A percentile compares a stretch with the other conserved stretches of the same genome.
Conservation (phyloP, 2,797 vertebrate species). For the Lophotriccus pileatus region DNA sequence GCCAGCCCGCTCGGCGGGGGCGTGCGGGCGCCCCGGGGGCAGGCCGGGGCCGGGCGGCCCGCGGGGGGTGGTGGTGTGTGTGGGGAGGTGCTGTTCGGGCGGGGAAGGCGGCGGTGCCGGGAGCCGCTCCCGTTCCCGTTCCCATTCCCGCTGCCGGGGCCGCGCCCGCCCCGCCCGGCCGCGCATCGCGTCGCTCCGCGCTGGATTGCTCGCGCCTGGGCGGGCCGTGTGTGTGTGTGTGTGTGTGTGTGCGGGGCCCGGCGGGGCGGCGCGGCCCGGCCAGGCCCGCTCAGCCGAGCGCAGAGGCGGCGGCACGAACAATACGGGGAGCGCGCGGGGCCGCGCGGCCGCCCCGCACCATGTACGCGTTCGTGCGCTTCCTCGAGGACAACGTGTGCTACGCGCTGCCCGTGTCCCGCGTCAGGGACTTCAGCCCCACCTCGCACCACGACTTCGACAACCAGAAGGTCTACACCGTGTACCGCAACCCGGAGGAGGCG, state of each 20-base stretch:
- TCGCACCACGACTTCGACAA: conserved; percentile 95
- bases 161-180: not conserved
- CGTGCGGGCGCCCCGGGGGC: not conserved
- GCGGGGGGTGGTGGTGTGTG: no score
- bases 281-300: conserved; percentile 90
- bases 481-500: conserved; percentile 84
- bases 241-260: not conserved
- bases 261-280: conserved; percentile 71
- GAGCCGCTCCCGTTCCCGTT: not conserved
- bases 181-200: conserved; percentile 29
- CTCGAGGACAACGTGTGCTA: conserved; percentile 97
- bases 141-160: not conserved
- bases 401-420: conserved; percentile 89
- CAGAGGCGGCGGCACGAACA: conserved; percentile 75
- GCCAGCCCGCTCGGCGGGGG: not conserved
- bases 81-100: not conserved
- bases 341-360: conserved; percentile 72
- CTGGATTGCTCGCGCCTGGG: conserved; percentile 33
- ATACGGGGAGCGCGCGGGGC: conserved; percentile 69
- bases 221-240: not conserved
- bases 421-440: conserved; percentile 91
- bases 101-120: not conserved
- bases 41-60: not conserved
- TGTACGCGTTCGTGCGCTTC: conserved; percentile 98
- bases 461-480: conserved; percentile 96